Base-by-base conservation (phyloP, 2,888 invertebrate genomes). In the Nowickia ferox region DNA sequence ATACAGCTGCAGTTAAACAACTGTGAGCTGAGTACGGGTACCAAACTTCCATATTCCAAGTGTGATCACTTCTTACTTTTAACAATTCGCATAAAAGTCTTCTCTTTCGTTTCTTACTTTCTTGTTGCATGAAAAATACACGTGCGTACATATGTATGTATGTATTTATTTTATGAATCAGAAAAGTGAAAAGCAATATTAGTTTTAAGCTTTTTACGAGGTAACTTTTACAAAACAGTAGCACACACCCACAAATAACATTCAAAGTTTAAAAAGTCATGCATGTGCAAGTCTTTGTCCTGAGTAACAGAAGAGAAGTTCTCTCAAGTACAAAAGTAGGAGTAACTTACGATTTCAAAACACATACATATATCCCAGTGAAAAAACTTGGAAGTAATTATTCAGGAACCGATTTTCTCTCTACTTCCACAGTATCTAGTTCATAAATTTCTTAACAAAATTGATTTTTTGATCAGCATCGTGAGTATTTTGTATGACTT, bases 61-160 rank as follows among this genome's bases (percentile, higher is more conserved):
- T 74, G 75, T 74, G 75, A 84, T 84, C 84, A 77, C 84, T 74
- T 76, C 81, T 76, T 80, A 80, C 72, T 61, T 71, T 75, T 65
- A 76, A 42, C 71, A 76, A 30, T 80, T 65, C 38, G n/a, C 61
- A 55, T 61, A 22, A 46, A 82, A 76, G 69, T 48, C 11, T 46
- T 69, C 22, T 51, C 55, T 65, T 55, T 6, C 3, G 59, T 17
- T 42, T 38, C 4, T 42, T 13, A 10, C n/a, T n/a, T 44, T 68
- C 19, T n/a, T 51, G 40, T 38, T 38, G 51, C 42, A 15, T 44
- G 30, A 30, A 30, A 30, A 30, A 30, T 80, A 51, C 59, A 65
- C 40, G 63, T 57, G 48, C 30, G 19, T 61, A 80, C 46, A 59
- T 44, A 61, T 66, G 30, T 30, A 6, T 30, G 30, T 30, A 6